phyloP scores from a whole-genome alignment of 2,888 invertebrate genomes.

The Drosophila prostipennis region DNA sequence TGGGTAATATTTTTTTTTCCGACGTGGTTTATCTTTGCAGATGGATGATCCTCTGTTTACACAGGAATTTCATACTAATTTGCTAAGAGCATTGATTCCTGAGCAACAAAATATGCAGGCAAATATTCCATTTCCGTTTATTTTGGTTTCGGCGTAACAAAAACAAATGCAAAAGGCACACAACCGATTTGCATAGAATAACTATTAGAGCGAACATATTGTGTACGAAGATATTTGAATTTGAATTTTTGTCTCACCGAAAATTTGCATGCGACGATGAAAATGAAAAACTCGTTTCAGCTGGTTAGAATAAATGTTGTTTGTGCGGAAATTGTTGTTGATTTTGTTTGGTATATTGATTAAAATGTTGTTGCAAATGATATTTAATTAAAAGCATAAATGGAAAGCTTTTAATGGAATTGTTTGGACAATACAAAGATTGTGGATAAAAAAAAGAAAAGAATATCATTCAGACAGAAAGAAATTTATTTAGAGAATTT shows the following conservation, averaged over 20 bases:
- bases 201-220: conserved; percentile 46
- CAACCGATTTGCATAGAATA: conserved; percentile 63
- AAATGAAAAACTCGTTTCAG: conserved; percentile 56
- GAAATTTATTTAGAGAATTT: background rate
- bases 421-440: conserved; percentile 1
- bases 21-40: background rate
- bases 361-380: conserved; percentile 9
- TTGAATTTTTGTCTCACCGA: conserved; percentile 22
- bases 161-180: conserved; percentile 17
- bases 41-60: background rate
- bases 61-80: conserved; percentile 7
- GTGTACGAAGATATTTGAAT: conserved; percentile 34
- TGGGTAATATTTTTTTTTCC: background rate
- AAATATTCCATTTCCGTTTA: conserved; percentile 56
- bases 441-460: background rate
- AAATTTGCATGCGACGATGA: conserved; percentile 58
- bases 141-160: conserved; percentile 25
- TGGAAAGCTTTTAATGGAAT: conserved; percentile 15
- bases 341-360: conserved; percentile 27
- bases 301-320: conserved; percentile 17
- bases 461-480: background rate
- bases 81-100: conserved; percentile 13
- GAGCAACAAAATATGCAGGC: conserved; percentile 12
- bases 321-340: conserved; percentile 21
- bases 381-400: conserved; percentile 24